Evolutionary conservation across 1,140 invertebrate species (phyloP).

Genomic region (Brachystomella parvula): DNA sequence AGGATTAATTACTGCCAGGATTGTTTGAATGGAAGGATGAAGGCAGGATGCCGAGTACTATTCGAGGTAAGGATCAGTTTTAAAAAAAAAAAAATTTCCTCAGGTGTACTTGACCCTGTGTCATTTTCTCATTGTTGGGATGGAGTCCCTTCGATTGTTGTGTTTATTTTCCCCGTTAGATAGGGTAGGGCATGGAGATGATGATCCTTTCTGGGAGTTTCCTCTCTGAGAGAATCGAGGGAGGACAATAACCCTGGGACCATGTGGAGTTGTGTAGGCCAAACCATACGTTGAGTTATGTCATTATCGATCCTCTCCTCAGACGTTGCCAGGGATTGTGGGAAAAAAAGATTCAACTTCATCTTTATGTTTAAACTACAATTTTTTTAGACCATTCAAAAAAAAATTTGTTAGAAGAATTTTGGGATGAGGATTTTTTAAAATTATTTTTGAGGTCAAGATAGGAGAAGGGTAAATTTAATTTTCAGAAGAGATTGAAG

Average conservation of each 20-base stretch:
- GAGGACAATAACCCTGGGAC: background rate
- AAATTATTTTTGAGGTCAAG: background rate
- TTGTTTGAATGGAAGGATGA: constrained; percentile 34
- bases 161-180: background rate
- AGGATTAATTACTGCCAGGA: no score
- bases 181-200: background rate
- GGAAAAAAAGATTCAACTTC: background rate
- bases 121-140: background rate
- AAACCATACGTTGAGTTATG: constrained; percentile 21
- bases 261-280: background rate
- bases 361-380: background rate
- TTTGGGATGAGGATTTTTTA: background rate
- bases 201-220: background rate
- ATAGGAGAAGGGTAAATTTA: background rate
- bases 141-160: background rate
- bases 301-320: constrained; percentile 32
- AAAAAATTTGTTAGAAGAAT: background rate
- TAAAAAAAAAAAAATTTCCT: background rate
- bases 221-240: background rate
- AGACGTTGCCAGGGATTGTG: constrained; percentile 9
- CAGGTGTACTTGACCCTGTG: background rate
- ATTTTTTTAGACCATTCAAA: background rate
- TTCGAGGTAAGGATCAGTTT: constrained; percentile 31
- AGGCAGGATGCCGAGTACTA: constrained; percentile 38
- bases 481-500: background rate